A percentile compares a stretch with the other conserved stretches of the same genome.
These are phyloP conservation scores for Brachionus sp. DNA, from an alignment of 1,140 invertebrate species.

Conservation along the genomic window DNA sequence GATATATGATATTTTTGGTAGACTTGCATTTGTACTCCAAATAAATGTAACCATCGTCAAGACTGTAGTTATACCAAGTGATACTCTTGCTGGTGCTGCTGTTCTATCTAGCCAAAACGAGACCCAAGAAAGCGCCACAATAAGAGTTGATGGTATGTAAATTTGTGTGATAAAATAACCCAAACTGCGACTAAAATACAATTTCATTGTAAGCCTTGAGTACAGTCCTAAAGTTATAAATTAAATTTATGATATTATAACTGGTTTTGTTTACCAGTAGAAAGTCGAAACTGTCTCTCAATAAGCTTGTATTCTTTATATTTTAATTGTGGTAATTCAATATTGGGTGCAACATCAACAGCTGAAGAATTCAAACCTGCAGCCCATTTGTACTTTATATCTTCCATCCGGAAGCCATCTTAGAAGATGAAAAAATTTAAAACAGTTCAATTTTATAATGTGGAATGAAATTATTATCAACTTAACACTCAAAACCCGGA, in stretches of 20 bases:
- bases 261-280: slow-evolving; percentile 47
- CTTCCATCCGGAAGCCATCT: slow-evolving; percentile 95
- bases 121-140: slow-evolving; percentile 98
- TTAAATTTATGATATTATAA: not conserved
- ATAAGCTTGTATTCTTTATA: slow-evolving; percentile 85
- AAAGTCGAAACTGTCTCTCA: slow-evolving; percentile 64
- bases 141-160: slow-evolving; percentile 95
- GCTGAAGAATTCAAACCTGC: slow-evolving; percentile 72
- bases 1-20: slow-evolving; percentile 97
- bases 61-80: slow-evolving; percentile 89
- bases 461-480: too few species aligned
- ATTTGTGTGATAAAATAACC: slow-evolving; percentile 99
- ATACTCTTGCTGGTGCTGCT: slow-evolving; percentile 90
- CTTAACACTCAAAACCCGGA: too few species aligned
- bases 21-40: slow-evolving; percentile 93
- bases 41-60: slow-evolving; percentile 97
- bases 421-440: slow-evolving; percentile 48
- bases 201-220: slow-evolving; percentile 90
- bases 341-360: slow-evolving; percentile 80
- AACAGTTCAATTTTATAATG: not conserved
- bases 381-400: slow-evolving; percentile 92
- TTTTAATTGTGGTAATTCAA: slow-evolving; percentile 90
- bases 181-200: slow-evolving; percentile 94
- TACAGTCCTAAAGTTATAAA: slow-evolving; percentile 76
- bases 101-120: slow-evolving; percentile 90